Evolutionary conservation across 2,113 vertebrate genomes (phyloP), one percentile per base, ranked within the genome.

Genomic region (Gyps fulvus): DNA sequence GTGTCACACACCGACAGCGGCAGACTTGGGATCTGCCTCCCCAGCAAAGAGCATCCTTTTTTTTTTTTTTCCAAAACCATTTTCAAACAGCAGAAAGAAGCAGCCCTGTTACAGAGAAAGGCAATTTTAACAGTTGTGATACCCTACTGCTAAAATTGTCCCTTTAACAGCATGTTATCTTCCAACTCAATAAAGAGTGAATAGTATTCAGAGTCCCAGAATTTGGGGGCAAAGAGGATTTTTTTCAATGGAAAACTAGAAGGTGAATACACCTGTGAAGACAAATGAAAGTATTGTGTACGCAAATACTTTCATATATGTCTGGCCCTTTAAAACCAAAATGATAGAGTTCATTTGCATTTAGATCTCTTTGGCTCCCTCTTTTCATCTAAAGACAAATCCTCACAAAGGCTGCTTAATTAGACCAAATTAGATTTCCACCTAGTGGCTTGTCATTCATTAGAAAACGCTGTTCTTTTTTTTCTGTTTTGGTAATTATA

Each of bases 381-480:
- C 97, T 98, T 98, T 98, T 98, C 98, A 98, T 98, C 98, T 97
- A 89, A 97, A 98, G 98, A 98, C 98, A 98, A 98, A 98, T 98
- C 98, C 98, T 98, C 98, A 98, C 98, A 98, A 98, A 98, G 98
- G 98, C 98, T 98, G 97, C 98, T 98, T 98, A 98, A 98, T 98
- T 98, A 98, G 98, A 98, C 97, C 98, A 98, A 98, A 98, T 98
- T 98, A 98, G 98, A 98, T 98, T 98, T 98, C 98, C 96, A 96
- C 97, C 97, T 97, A 93, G 98, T 95, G 80, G 97, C 98, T 98
- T 98, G 98, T 98, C 98, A 98, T 92, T 98, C 98, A 98, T 98
- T 98, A 98, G 97, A 92, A 97, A 98, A 98, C 4, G 97, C 98
- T 97, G 98, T 96, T 98, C 98, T 98, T 97, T 98, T 98, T 97